These are phyloP conservation scores for Hedya salicella DNA, from an alignment of 2,888 invertebrate species.

Conservation along the genomic window DNA sequence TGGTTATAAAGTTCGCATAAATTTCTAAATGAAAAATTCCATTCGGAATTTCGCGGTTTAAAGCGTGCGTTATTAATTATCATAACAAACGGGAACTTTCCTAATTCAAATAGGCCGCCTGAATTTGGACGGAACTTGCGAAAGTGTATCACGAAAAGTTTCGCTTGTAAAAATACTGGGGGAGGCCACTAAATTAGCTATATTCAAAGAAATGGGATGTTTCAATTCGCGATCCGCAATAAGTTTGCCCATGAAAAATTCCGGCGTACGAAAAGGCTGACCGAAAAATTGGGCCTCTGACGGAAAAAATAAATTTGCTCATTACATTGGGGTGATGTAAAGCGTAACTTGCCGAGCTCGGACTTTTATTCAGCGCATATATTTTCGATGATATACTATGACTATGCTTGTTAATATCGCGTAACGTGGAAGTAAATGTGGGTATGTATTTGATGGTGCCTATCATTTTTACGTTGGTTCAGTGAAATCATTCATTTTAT, in stretches of 20 bases:
- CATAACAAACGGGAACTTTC: conserved; percentile 38
- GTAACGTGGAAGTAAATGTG: background rate
- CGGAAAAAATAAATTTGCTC: conserved; percentile 53
- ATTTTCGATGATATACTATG: conserved; percentile 28
- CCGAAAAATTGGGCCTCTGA: conserved; percentile 47
- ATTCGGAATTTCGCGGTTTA: conserved; percentile 31
- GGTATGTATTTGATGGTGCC: background rate
- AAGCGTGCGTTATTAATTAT: conserved; percentile 42
- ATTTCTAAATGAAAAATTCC: conserved; percentile 43
- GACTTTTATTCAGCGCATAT: conserved; percentile 37
- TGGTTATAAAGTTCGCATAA: conserved; percentile 39
- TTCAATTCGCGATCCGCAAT: conserved; percentile 59
- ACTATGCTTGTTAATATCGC: background rate
- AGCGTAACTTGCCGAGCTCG: conserved; percentile 31
- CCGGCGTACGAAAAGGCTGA: conserved; percentile 49
- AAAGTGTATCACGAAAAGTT: conserved; percentile 52
- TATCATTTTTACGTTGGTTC: too few species aligned
- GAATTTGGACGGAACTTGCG: conserved; percentile 49
- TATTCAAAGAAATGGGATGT: conserved; percentile 66
- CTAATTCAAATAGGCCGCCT: conserved; percentile 39
- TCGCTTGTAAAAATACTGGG: conserved; percentile 54
- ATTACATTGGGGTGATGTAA: conserved; percentile 50
- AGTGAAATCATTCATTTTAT: too few species aligned
- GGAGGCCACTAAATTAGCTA: conserved; percentile 66
- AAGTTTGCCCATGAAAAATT: conserved; percentile 53